phyloP scores from a whole-genome alignment of 2,888 invertebrate species.

The Entomobrya proxima region DNA sequence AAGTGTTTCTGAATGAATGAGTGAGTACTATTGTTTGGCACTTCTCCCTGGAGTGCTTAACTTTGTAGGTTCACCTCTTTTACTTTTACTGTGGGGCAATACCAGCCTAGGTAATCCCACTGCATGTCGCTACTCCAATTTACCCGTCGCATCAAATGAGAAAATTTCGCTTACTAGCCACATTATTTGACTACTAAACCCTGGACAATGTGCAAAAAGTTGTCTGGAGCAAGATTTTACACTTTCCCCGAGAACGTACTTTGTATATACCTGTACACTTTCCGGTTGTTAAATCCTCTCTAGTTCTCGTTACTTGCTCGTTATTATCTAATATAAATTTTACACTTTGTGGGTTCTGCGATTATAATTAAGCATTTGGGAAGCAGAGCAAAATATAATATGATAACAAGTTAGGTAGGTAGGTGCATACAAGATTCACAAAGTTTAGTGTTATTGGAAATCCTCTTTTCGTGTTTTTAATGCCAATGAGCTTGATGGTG shows the following conservation, averaged over 20 bases:
- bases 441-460: conserved; percentile 5
- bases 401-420: too few relatives aligned
- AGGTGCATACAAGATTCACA: background rate
- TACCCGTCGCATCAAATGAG: conserved; percentile 18
- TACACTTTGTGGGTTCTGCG: background rate
- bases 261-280: background rate
- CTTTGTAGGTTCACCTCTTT: background rate
- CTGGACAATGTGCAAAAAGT: conserved; percentile 54
- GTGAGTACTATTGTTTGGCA: conserved; percentile 38
- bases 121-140: background rate
- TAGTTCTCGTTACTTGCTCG: background rate
- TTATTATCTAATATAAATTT: conserved; percentile 33
- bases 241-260: background rate
- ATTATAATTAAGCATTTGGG: background rate
- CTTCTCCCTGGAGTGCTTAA: conserved; percentile 39
- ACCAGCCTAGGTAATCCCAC: conserved; percentile 36
- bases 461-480: conserved; percentile 32
- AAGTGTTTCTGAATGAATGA: conserved; percentile 16
- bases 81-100: background rate
- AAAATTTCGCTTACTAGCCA: background rate
- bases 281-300: conserved; percentile 1
- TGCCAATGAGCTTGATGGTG: conserved; percentile 13
- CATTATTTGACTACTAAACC: conserved; percentile 20
- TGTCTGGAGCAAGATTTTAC: background rate
- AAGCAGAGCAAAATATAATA: background rate